Base-by-base conservation (phyloP, 2,113 vertebrate genomes). In the Pterophyllum scalare region DNA sequence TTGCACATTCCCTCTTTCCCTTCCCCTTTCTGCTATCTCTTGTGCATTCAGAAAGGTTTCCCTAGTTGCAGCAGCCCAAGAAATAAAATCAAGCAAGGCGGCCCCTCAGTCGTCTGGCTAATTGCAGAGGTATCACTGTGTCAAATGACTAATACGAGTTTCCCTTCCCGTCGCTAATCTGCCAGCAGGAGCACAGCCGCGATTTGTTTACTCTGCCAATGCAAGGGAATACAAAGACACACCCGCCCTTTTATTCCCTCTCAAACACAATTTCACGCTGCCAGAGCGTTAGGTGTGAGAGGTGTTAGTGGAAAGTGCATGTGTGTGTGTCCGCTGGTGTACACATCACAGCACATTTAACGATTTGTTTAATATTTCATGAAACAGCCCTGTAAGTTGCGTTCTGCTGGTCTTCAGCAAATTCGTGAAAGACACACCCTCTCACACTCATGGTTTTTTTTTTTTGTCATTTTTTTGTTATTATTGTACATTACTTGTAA, bases 101-200 rank as follows among this genome's bases (percentile, higher is more conserved):
- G 77, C 77, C 84, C 87, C 80, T 87, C 64, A 75, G 84, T 76
- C 57, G 81, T 58, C 81, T 87, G 85, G 82, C 84, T 95, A 94
- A 95, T 94, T 92, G 92, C 89, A 49, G 86, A 84, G 89, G 91
- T 93, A 92, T 93, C 88, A 87, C 89, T 91, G 86, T 92, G 91
- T 93, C 91, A 94, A 90, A 93, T 91, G 89, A 90, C 90, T 91
- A 94, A 92, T 93, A 88, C n/a, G 88, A 92, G 86, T 93, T 93
- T 92, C 89, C 85, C 72, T 92, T 86, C 76, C 89, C 61, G 17
- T 79, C 79, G 52, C 92, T 94, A 87, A 92, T 92, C 90, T 93
- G 89, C 89, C 86, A 89, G 84, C 88, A 87, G 88, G 86, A 91
- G 87, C 87, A 54, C 84, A 80, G 87, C 88, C 79, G 20, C 40